Conservation (phyloP, 2,888 invertebrate species). For the Euclidia mi region DNA sequence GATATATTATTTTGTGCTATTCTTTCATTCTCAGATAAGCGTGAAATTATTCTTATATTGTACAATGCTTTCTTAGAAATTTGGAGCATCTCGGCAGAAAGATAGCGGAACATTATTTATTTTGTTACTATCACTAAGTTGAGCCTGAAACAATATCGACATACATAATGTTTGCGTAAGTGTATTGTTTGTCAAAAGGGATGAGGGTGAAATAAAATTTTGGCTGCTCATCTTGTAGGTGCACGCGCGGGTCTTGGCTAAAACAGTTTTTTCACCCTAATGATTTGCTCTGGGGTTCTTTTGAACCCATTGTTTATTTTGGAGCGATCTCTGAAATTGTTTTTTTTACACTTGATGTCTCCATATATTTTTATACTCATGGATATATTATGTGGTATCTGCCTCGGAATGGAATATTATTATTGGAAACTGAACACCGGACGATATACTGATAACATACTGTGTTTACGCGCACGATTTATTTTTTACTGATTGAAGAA, state of each 20-base stretch:
- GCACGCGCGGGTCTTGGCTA: slow-evolving; percentile 59
- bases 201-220: slow-evolving; percentile 69
- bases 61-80: slow-evolving; percentile 10
- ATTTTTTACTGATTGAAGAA: too few species aligned
- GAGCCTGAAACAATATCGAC: slow-evolving; percentile 48
- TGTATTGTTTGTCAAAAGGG: slow-evolving; percentile 69
- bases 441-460: too few species aligned
- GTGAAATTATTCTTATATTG: slow-evolving; percentile 30
- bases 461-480: too few species aligned
- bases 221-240: slow-evolving; percentile 74
- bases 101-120: slow-evolving; percentile 9
- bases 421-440: too few species aligned
- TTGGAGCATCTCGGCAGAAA: slow-evolving; percentile 11
- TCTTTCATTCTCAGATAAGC: slow-evolving; percentile 34
- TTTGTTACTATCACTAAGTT: slow-evolving; percentile 20
- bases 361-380: too few species aligned
- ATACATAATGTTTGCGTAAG: slow-evolving; percentile 58
- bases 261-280: slow-evolving; percentile 74
- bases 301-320: too few species aligned
- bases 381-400: too few species aligned
- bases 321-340: too few species aligned
- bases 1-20: slow-evolving; percentile 36
- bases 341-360: too few species aligned
- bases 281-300: too few species aligned
- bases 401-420: too few species aligned